Evolutionary conservation across 2,797 vertebrate species (phyloP), one percentile per base, ranked within the genome.

Genomic region (Hyperoplus lanceolatus): DNA sequence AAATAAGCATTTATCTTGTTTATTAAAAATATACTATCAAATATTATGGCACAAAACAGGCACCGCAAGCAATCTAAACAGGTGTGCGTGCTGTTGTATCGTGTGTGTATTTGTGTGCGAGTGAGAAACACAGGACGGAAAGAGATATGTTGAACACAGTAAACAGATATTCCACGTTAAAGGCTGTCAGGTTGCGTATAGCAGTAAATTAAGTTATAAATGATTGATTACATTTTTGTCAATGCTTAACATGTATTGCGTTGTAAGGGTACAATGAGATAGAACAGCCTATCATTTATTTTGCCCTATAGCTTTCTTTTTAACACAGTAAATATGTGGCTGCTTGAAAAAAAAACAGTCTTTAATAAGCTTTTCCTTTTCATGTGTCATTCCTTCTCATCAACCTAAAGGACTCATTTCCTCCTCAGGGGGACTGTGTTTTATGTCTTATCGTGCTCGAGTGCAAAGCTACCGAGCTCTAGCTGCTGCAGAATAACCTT

Each of bases 401-500:
- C 60, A 50, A 51, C 77, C 77, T 82, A 36, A 54, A 71, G 60
- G 41, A 57, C 74, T 73, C 6, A 73, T 73, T 80, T 57, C 57
- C 50, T 29, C 50, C 78, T 81, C 67, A 8, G 39, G 3, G 49
- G 59, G 68, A 42, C 53, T 29, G 53, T 10, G 69, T 62, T 76
- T 75, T 68, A 73, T 69, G 29, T 29, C 29, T 29, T 29, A 29
- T 29, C 49, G 3, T 14, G n/a, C 41, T 8, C 15, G 45, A 48
- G 63, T 53, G 43, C 10, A 15, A 51, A 49, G 50, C 63, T 38
- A 43, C 54, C 3, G 21, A 79, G 63, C 56, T 16, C 82, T 66
- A 18, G 49, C 75, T 58, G 48, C 71, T 29, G 16, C 80, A 46
- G 39, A 75, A 78, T 80, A 81, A 82, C 80, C 78, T 79, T 81